A percentile compares a stretch with the other conserved stretches of the same genome.
phyloP scores from a whole-genome alignment of 2,888 invertebrate genomes.

The Heteropelma amictum region DNA sequence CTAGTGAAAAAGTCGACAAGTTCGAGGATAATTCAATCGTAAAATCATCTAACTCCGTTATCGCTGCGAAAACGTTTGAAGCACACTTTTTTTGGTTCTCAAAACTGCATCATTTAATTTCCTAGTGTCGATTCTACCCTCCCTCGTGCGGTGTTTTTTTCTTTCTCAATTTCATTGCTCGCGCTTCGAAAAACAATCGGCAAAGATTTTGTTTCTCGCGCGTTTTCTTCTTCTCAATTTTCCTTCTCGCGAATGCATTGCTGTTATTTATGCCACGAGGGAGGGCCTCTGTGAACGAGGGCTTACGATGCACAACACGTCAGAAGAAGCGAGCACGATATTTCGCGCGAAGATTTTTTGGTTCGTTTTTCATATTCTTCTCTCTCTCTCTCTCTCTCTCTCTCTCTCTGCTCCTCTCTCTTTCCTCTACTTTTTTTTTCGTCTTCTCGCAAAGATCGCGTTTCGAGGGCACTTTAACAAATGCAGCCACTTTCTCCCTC shows the following conservation, averaged over 20 bases:
- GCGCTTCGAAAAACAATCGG: no score
- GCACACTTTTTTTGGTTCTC: constrained; percentile 25
- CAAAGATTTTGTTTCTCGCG: constrained; percentile 21
- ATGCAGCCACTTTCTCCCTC: constrained; percentile 91
- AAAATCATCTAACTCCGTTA: constrained; percentile 29
- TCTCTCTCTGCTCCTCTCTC: not conserved
- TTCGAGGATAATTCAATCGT: constrained; percentile 22
- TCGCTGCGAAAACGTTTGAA: constrained; percentile 48
- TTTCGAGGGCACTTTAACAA: constrained; percentile 80
- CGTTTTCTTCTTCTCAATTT: not conserved
- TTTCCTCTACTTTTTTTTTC: constrained; percentile 32
- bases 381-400: constrained; percentile 1
- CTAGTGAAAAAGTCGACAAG: constrained; percentile 41
- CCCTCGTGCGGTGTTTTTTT: not conserved
- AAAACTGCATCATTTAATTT: constrained; percentile 34
- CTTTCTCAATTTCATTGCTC: not conserved
- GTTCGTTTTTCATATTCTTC: constrained; percentile 47
- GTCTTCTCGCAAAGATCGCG: constrained; percentile 20
- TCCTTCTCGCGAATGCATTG: constrained; percentile 8
- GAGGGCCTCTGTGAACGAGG: constrained; percentile 27
- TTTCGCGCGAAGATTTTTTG: constrained; percentile 59
- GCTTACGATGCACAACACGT: constrained; percentile 61
- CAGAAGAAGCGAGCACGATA: constrained; percentile 68
- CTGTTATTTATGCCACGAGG: constrained; percentile 20
- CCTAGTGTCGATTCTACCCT: constrained; percentile 28